Conservation (phyloP, 2,888 invertebrate species). For the Diploptera punctata region DNA sequence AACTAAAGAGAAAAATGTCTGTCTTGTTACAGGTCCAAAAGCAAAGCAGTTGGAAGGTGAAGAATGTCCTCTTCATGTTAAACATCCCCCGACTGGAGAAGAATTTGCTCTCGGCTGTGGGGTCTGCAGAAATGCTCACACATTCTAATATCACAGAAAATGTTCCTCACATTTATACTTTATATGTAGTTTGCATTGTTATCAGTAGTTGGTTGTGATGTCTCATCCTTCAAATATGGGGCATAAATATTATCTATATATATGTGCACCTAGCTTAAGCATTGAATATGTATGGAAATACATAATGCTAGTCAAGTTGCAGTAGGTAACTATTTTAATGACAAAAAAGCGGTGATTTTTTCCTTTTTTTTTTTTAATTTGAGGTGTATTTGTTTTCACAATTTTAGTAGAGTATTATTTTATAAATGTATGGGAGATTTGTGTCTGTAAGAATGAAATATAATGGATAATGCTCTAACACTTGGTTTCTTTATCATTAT, state of each 20-base stretch:
- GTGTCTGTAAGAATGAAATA: neutral
- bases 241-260: no score
- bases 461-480: neutral
- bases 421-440: neutral
- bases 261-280: no score
- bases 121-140: conserved; percentile 94
- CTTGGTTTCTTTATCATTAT: no score
- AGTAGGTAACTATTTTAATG: no score
- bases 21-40: conserved; percentile 78
- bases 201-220: neutral
- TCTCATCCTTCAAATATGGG: no score
- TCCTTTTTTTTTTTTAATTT: neutral
- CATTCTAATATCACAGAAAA: conserved; percentile 74
- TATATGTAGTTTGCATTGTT: neutral
- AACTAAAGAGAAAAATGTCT: no score
- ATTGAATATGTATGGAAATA: neutral
- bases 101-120: conserved; percentile 99
- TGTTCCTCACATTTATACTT: conserved; percentile 4
- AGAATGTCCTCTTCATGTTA: conserved; percentile 94
- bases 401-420: neutral
- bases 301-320: neutral
- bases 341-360: no score
- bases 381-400: neutral
- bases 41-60: conserved; percentile 92
- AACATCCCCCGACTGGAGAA: conserved; percentile 96